Conservation (phyloP, 2,888 invertebrate genomes). For the Baccha elongata region DNA sequence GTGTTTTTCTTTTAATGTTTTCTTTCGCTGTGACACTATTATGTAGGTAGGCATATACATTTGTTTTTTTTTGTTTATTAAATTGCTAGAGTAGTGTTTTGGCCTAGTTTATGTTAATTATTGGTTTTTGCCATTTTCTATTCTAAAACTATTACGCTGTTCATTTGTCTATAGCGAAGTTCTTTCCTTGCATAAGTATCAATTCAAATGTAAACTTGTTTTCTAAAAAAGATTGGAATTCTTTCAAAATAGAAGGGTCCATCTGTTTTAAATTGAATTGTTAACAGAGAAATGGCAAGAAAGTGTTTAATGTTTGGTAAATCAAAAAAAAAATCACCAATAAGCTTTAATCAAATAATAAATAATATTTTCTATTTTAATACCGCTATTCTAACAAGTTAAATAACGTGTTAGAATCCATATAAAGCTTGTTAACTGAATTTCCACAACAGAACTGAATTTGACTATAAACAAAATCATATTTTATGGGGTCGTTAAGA, state of each 20-base stretch:
- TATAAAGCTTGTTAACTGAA: no score
- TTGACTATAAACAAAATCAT: no score
- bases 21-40: not conserved
- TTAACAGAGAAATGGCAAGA: not conserved
- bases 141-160: not conserved
- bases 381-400: no score
- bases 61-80: not conserved
- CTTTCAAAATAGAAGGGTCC: no score
- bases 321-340: no score
- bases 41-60: not conserved
- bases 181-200: constrained; percentile 1
- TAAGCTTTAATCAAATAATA: no score
- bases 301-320: not conserved
- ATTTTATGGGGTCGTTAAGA: no score
- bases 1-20: not conserved
- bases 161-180: not conserved
- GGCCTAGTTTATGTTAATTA: constrained; percentile 10
- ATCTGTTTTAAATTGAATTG: not conserved
- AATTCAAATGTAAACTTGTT: not conserved
- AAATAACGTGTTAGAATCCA: no score
- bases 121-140: constrained; percentile 1
- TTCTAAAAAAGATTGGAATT: no score
- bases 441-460: no score
- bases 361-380: no score
- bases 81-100: not conserved